A percentile compares a stretch with the other conserved stretches of the same genome.
Conservation (phyloP, 2,113 vertebrate genomes). For the Parus major region DNA sequence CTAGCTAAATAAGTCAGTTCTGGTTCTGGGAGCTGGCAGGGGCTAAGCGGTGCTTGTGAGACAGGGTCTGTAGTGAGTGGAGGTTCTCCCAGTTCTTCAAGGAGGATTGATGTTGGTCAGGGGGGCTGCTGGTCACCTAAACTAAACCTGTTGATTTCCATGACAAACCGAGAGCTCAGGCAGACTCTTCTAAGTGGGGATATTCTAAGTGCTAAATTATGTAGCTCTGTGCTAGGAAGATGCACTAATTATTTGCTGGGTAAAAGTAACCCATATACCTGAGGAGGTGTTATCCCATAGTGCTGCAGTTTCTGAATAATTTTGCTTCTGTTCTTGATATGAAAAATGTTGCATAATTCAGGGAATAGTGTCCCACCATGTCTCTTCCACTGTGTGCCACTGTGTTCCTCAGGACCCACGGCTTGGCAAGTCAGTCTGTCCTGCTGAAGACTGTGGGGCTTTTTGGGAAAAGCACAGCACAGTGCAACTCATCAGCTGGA, state of each 20-base stretch:
- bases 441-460: background rate
- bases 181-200: background rate
- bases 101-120: background rate
- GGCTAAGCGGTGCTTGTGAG: background rate
- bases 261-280: background rate
- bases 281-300: background rate
- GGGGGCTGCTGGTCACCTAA: background rate
- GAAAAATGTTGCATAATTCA: background rate
- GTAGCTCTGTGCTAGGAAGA: background rate
- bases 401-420: background rate
- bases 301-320: background rate
- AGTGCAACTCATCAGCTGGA: background rate
- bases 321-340: background rate
- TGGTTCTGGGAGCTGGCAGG: background rate
- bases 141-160: background rate
- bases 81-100: background rate
- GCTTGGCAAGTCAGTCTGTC: background rate
- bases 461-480: background rate
- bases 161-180: background rate
- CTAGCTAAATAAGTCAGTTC: background rate
- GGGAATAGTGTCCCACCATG: background rate
- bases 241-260: background rate
- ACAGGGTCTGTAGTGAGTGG: accelerated
- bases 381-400: background rate
- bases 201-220: background rate